These are phyloP conservation scores for Enteromius trimaculatus DNA, from an alignment of 2,797 vertebrate species.

Conservation along the genomic window DNA sequence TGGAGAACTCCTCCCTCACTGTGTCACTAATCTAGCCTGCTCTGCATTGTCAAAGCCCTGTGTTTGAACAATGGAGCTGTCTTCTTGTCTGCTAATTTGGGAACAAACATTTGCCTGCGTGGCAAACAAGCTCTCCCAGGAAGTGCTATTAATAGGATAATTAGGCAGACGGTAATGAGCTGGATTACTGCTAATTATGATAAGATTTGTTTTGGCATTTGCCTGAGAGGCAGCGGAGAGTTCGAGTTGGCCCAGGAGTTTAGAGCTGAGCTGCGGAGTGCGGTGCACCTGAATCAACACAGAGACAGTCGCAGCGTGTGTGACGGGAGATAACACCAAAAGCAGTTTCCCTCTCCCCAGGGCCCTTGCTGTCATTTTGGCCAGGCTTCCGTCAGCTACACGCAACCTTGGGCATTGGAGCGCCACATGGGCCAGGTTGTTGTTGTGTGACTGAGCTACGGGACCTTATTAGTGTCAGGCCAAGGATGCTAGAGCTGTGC, in stretches of 20 bases:
- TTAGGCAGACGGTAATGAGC: constrained; percentile 98
- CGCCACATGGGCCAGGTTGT: constrained; percentile 37
- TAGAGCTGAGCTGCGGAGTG: constrained; percentile 68
- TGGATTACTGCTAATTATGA: constrained; percentile 99
- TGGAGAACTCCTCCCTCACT: constrained; percentile 70
- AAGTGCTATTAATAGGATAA: constrained; percentile 99
- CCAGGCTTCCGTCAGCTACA: constrained; percentile 41
- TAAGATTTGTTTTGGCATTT: constrained; percentile 99
- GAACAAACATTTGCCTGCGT: constrained; percentile 99
- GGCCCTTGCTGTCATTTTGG: constrained; percentile 52
- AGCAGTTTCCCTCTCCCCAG: constrained; percentile 44
- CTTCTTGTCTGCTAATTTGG: constrained; percentile 97
- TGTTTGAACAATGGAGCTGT: constrained; percentile 90
- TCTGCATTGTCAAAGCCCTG: constrained; percentile 82
- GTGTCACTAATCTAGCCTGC: constrained; percentile 78
- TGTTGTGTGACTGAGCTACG: constrained; percentile 49
- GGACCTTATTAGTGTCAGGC: constrained; percentile 50
- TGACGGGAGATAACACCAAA: constrained; percentile 58
- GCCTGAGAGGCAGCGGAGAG: constrained; percentile 91
- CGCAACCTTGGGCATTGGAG: constrained; percentile 27
- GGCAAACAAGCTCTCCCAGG: constrained; percentile 95
- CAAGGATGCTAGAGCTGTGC: constrained; percentile 41
- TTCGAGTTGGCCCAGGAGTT: constrained; percentile 69
- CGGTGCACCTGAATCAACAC: constrained; percentile 81
- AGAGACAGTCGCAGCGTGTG: constrained; percentile 66